phyloP scores from a whole-genome alignment of 1,140 invertebrate species.

The Papilio xuthus region DNA sequence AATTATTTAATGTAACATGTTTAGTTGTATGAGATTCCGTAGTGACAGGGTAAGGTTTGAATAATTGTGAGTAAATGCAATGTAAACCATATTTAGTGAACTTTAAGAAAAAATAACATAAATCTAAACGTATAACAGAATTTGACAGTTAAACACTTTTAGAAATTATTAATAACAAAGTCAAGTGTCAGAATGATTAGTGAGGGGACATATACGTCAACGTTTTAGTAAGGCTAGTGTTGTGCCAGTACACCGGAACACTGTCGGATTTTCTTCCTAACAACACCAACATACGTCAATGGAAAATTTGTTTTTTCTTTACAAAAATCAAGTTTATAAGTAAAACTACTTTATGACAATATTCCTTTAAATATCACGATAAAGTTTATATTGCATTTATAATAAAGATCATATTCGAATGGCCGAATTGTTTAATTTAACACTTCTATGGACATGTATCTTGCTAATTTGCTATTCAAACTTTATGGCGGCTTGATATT shows the following conservation, averaged over 20 bases:
- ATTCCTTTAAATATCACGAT: neutral
- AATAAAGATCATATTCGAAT: neutral
- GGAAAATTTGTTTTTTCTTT: no score
- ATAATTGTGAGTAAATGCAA: slow-evolving; percentile 30
- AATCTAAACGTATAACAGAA: no score
- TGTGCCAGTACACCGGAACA: no score
- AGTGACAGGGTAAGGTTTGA: slow-evolving; percentile 64
- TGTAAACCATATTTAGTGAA: neutral
- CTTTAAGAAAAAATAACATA: no score
- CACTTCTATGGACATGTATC: neutral
- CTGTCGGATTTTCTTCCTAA: no score
- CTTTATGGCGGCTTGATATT: neutral
- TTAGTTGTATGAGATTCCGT: slow-evolving; percentile 56
- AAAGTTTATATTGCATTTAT: slow-evolving; percentile 1
- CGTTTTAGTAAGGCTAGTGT: no score
- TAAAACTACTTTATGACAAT: neutral
- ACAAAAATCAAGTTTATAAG: no score
- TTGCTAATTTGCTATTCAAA: neutral
- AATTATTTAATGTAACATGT: slow-evolving; percentile 40
- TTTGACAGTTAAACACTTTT: no score
- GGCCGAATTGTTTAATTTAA: neutral
- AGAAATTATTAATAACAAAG: no score
- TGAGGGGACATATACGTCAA: no score
- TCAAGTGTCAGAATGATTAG: no score
- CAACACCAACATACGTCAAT: no score